Conservation (phyloP, 2,888 invertebrate species). For the Teleogryllus oceanicus region DNA sequence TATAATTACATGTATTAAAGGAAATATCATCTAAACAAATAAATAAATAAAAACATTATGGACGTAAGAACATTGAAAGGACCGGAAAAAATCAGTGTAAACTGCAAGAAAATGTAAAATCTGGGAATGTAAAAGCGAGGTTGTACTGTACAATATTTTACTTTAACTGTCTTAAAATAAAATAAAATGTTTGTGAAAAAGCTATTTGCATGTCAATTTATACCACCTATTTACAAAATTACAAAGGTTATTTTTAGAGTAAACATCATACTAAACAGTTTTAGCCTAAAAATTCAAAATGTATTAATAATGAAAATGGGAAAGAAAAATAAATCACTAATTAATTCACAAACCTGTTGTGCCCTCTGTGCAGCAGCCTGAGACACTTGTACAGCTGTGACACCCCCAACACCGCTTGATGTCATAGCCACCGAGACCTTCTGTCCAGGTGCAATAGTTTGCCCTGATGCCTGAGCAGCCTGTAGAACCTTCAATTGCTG, state of each 20-base stretch:
- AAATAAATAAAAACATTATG: too few relatives aligned
- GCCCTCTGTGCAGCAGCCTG: constrained; percentile 44
- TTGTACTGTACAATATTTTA: not conserved
- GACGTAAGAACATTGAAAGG: too few relatives aligned
- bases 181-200: constrained; percentile 24
- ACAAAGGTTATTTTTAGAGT: too few relatives aligned
- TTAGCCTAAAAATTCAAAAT: not conserved
- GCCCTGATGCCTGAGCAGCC: constrained; percentile 31
- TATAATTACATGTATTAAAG: too few relatives aligned
- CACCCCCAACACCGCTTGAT: constrained; percentile 39
- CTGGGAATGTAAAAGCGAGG: too few relatives aligned
- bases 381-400: constrained; percentile 36
- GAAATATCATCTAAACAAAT: too few relatives aligned
- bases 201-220: not conserved
- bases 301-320: not conserved
- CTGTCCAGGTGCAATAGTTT: constrained; percentile 42
- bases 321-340: not conserved
- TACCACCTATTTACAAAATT: too few relatives aligned
- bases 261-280: too few relatives aligned
- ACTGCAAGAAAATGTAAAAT: too few relatives aligned
- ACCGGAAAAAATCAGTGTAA: too few relatives aligned
- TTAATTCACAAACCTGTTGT: constrained; percentile 25
- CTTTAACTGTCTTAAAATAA: constrained; percentile 21
- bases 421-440: constrained; percentile 48
- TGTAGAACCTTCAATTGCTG: constrained; percentile 37